Base-by-base conservation (phyloP, 2,888 invertebrate species). In the Malthinus flaveolus region DNA sequence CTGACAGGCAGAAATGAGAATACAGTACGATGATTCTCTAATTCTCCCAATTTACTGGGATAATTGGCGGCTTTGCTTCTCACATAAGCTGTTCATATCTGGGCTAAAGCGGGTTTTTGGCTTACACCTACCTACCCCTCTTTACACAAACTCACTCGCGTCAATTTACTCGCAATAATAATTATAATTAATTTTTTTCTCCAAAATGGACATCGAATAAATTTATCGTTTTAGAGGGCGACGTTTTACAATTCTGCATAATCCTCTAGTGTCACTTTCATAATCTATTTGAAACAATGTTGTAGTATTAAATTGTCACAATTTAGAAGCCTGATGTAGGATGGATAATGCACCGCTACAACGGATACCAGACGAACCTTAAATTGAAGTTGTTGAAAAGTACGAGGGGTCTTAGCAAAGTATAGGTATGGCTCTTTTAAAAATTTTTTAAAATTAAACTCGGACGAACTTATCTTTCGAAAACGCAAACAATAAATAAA, bases 251-350 rank as follows among this genome's bases (percentile, higher is more conserved):
- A 64, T 63, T n/a, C n/a, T 65, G 53, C 49, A 64, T 70, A 70
- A 70, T 70, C 70, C 70, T 62, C 62, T 59, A 66, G 68, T 70
- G 70, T 68, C 70, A 70, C 66, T 64, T 67, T 64, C 66, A 66
- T 70, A 70, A 70, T 70, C 70, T 69, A 67, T 68, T 69, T 69
- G 66, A 65, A 69, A 69, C 68, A 65, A 65, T 65, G 64, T 61
- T 64, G 65, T 64, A 60, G 69, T 66, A 68, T 71, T 69, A 69
- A 69, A 68, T 69, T 71, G 69, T 71, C 71, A 71, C 65, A 68
- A 71, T 68, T 65, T 66, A 61, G 56, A 56, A 35, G 36, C 5
- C 3, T 35, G n/a, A 10, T 35, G 36, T 35, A 35, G 11, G 11
- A 39, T 8, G n/a, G n/a, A 13, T 39, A 39, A 13, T 35, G 4